phyloP scores from a whole-genome alignment of 2,888 invertebrate species.

The Drosophila histrio region DNA sequence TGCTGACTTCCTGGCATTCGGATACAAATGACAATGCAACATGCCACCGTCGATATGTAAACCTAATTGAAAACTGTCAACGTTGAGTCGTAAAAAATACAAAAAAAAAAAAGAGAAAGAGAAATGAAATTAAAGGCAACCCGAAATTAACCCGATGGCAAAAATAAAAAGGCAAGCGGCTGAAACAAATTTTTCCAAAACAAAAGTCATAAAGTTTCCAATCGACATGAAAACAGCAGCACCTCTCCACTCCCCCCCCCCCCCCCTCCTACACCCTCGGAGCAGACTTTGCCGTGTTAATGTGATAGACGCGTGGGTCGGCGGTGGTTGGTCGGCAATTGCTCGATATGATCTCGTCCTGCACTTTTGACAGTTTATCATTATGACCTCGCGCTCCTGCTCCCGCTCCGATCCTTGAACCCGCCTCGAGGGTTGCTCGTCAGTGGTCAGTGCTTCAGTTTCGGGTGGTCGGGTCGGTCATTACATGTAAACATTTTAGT shows the following conservation, averaged over 20 bases:
- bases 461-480: conserved; percentile 40
- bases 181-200: conserved; percentile 16
- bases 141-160: conserved; percentile 54
- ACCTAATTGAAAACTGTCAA: conserved; percentile 69
- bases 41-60: conserved; percentile 30
- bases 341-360: conserved; percentile 54
- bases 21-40: conserved; percentile 18
- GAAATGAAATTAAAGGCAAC: conserved; percentile 14
- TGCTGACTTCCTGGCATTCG: conserved; percentile 9
- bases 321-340: conserved; percentile 30
- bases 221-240: conserved; percentile 55
- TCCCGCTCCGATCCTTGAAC: conserved; percentile 22
- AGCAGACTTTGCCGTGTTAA: conserved; percentile 39
- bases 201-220: conserved; percentile 60
- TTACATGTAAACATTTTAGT: conserved; percentile 54
- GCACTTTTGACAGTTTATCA: conserved; percentile 65
- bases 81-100: conserved; percentile 39
- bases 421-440: conserved; percentile 9
- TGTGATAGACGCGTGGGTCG: conserved; percentile 68
- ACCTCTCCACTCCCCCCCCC: conserved; percentile 2
- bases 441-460: conserved; percentile 10
- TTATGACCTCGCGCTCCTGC: conserved; percentile 28
- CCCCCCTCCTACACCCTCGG: not conserved
- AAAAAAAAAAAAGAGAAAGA: conserved; percentile 1
- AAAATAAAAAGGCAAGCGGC: conserved; percentile 14